Conservation (phyloP, 2,113 vertebrate species). For the Solenodon paradoxus region DNA sequence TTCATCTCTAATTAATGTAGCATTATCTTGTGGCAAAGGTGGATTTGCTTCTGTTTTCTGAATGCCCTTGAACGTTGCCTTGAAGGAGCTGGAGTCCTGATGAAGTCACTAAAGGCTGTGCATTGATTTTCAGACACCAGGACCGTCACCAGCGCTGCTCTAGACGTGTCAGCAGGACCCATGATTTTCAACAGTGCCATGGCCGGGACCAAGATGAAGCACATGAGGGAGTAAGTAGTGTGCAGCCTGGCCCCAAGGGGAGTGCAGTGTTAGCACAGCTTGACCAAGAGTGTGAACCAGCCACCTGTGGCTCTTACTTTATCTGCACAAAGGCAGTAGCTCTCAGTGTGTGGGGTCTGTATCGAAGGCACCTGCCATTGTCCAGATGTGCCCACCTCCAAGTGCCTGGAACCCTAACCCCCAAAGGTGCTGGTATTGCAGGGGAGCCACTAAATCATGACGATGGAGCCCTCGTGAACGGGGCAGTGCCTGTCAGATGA, state of each 20-base stretch:
- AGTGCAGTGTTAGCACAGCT: background rate
- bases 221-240: conserved; percentile 83
- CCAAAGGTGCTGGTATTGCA: background rate
- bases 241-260: background rate
- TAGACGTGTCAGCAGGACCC: conserved; percentile 47
- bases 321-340: background rate
- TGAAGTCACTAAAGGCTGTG: conserved; percentile 63
- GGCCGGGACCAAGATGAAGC: conserved; percentile 80
- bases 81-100: background rate
- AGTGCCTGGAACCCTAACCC: background rate
- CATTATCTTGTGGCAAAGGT: conserved; percentile 57
- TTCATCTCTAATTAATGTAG: conserved; percentile 74
- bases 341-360: background rate
- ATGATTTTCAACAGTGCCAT: conserved; percentile 75
- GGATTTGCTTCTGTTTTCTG: conserved; percentile 56
- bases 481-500: background rate
- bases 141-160: conserved; percentile 68
- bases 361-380: background rate
- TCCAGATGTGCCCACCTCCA: background rate
- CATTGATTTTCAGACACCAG: conserved; percentile 82
- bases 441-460: background rate
- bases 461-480: no score
- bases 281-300: background rate
- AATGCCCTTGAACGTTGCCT: conserved; percentile 67
- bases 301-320: background rate